Percentiles rank a stretch among this genome's conserved stretches.
Conservation (phyloP, 2,797 vertebrate genomes). For the Oreochromis mossambicus region DNA sequence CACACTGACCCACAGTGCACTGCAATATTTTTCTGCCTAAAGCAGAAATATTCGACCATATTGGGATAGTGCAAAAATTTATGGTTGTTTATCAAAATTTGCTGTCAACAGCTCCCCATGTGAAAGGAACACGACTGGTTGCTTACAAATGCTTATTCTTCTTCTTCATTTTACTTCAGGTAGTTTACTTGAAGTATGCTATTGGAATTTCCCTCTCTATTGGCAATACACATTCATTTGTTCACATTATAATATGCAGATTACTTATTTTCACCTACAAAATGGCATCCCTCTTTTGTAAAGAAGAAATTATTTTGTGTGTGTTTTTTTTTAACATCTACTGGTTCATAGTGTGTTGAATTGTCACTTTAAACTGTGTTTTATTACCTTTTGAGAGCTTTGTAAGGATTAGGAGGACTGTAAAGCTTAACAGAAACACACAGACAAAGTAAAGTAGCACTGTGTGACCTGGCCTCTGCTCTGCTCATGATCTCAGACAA, state of each 20-base stretch:
- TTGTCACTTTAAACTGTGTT: slow-evolving; percentile 64
- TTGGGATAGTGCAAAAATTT: slow-evolving; percentile 36
- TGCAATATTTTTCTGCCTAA: background rate
- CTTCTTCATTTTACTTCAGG: slow-evolving; percentile 24
- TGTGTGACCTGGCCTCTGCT: slow-evolving; percentile 51
- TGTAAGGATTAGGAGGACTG: slow-evolving; percentile 55
- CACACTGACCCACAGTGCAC: slow-evolving; percentile 20
- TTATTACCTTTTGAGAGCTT: slow-evolving; percentile 59
- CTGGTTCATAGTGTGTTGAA: slow-evolving; percentile 40
- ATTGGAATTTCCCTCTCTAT: slow-evolving; percentile 13
- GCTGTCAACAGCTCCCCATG: slow-evolving; percentile 18
- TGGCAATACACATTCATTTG: slow-evolving; percentile 27
- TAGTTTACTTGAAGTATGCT: slow-evolving; percentile 17
- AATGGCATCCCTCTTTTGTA: slow-evolving; percentile 10
- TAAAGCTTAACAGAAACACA: slow-evolving; percentile 46
- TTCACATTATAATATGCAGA: slow-evolving; percentile 22
- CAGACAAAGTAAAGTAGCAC: slow-evolving; percentile 51
- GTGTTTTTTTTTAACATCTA: background rate
- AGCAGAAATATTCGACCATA: slow-evolving; percentile 11
- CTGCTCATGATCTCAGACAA: slow-evolving; percentile 44
- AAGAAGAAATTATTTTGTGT: slow-evolving; percentile 3
- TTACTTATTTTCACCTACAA: slow-evolving; percentile 40
- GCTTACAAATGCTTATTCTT: slow-evolving; percentile 25
- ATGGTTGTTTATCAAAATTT: slow-evolving; percentile 34
- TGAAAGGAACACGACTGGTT: slow-evolving; percentile 14